Percentiles rank a stretch among this genome's conserved stretches.
These are phyloP conservation scores for Calidris pygmaea DNA, from an alignment of 2,113 vertebrate genomes.

Conservation along the genomic window DNA sequence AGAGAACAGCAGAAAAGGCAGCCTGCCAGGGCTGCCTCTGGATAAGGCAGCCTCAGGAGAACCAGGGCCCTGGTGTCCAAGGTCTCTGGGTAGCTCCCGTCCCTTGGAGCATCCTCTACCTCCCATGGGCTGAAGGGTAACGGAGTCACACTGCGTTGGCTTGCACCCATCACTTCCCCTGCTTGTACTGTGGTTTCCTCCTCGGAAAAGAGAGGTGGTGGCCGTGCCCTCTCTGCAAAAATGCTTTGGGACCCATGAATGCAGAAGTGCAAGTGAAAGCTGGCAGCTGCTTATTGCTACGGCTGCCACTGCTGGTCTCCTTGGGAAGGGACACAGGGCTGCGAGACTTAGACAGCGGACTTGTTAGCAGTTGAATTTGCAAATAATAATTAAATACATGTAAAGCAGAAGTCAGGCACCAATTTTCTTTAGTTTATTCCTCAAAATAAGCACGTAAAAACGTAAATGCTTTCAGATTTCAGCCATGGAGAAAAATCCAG, in stretches of 20 bases:
- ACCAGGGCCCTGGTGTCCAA: neutral
- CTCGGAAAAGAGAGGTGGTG: rapidly evolving
- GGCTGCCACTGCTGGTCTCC: neutral
- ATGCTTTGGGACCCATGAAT: neutral
- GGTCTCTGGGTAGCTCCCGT: neutral
- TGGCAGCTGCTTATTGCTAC: neutral
- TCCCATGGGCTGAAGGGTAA: neutral
- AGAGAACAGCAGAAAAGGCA: neutral
- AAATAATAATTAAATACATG: neutral
- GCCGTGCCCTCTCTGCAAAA: neutral
- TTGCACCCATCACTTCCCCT: neutral
- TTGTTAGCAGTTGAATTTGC: neutral
- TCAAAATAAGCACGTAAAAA: neutral
- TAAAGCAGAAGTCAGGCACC: neutral
- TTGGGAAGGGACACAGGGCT: neutral
- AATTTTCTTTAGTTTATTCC: neutral
- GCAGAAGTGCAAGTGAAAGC: neutral
- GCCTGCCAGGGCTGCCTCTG: neutral
- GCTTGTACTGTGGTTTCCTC: neutral
- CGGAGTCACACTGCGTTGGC: rapidly evolving
- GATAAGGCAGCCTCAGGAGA: neutral
- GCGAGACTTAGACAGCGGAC: neutral
- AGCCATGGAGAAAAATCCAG: neutral
- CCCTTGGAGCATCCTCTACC: neutral
- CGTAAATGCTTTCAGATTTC: neutral